Conservation (phyloP, 2,888 invertebrate genomes). For the Sialis fuliginosa region DNA sequence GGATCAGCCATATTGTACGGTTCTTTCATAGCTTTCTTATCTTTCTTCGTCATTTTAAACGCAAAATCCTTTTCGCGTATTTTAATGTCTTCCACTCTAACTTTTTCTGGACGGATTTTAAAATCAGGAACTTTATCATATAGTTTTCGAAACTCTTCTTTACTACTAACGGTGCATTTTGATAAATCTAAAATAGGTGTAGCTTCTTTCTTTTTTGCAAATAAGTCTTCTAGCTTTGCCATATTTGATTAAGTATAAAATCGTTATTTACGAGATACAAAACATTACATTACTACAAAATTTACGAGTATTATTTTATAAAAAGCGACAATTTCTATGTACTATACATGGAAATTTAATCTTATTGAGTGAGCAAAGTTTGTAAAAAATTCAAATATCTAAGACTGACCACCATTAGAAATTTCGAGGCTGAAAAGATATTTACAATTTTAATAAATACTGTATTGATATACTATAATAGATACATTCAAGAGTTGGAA, state of each 20-base stretch:
- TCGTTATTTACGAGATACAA: too few species aligned
- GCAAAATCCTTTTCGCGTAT: slow-evolving; percentile 56
- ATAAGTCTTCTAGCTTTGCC: slow-evolving; percentile 65
- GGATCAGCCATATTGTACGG: slow-evolving; percentile 56
- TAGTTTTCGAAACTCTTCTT: slow-evolving; percentile 67
- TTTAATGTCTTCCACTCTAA: slow-evolving; percentile 58
- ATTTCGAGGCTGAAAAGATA: too few species aligned
- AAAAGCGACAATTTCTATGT: too few species aligned
- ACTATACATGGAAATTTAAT: too few species aligned
- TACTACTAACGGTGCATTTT: slow-evolving; percentile 54
- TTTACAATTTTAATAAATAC: too few species aligned
- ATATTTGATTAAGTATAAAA: slow-evolving; percentile 15
- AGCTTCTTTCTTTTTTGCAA: slow-evolving; percentile 71
- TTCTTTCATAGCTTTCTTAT: slow-evolving; percentile 43
- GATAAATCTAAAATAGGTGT: slow-evolving; percentile 72
- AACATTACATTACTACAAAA: too few species aligned
- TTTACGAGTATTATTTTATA: too few species aligned
- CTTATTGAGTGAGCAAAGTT: too few species aligned
- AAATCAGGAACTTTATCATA: slow-evolving; percentile 80
- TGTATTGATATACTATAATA: too few species aligned
- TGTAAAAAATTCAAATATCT: too few species aligned
- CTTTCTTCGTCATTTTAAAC: slow-evolving; percentile 57
- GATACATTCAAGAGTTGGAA: too few species aligned
- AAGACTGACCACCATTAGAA: too few species aligned
- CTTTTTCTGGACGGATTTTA: slow-evolving; percentile 74